Conservation (phyloP, 2,113 vertebrate genomes). For the Trachemys scripta region DNA sequence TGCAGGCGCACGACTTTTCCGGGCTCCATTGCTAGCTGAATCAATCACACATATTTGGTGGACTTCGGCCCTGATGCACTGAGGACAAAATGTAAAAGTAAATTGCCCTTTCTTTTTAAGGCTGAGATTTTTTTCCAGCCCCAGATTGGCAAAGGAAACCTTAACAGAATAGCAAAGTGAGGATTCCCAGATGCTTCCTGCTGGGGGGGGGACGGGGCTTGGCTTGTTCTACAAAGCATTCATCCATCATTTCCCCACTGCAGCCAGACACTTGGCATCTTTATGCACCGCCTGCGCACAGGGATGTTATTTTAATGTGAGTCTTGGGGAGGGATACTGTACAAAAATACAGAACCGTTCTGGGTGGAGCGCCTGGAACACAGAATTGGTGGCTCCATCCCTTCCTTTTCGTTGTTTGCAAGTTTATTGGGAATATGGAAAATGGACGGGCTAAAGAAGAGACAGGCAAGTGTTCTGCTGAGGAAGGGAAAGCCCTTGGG, state of each 20-base stretch:
- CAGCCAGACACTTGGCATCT: background rate
- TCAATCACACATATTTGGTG: background rate
- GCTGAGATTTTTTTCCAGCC: constrained; percentile 3
- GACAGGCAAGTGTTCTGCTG: fast-evolving
- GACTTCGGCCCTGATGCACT: fast-evolving
- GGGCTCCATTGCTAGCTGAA: background rate
- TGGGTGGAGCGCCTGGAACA: background rate
- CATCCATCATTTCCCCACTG: background rate
- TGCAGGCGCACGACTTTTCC: background rate
- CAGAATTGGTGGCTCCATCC: background rate
- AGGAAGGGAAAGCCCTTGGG: background rate
- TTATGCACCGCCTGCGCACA: fast-evolving
- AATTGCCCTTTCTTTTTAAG: background rate
- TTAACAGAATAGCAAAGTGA: background rate
- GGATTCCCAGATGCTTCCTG: background rate
- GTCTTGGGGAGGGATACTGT: background rate
- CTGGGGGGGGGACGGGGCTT: background rate
- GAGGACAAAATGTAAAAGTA: background rate
- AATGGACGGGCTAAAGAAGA: background rate
- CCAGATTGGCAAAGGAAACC: background rate
- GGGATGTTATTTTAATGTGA: background rate
- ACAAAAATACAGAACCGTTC: background rate
- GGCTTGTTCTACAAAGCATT: background rate
- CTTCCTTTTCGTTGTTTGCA: fast-evolving
- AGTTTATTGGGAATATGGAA: background rate